Conservation (phyloP, 64 coral and sea anemone genomes). For the Anthopleura sola region DNA sequence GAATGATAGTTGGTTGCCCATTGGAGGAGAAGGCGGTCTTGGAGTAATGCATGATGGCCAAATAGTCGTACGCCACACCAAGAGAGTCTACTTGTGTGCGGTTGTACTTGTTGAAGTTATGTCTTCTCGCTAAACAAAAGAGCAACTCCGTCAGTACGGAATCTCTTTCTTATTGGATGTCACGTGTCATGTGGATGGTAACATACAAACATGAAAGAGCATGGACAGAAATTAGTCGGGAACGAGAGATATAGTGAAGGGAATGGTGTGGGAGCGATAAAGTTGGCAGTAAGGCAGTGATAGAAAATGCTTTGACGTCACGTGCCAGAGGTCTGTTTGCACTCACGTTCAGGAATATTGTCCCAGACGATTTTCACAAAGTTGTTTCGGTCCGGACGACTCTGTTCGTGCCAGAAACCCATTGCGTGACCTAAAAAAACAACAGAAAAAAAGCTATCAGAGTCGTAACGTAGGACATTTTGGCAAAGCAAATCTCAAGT, state of each 20-base stretch:
- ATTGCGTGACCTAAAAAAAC: slow-evolving; percentile 72
- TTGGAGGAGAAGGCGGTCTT: slow-evolving; percentile 58
- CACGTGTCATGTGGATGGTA: too few relatives aligned
- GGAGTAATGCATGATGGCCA: slow-evolving; percentile 90
- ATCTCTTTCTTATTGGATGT: not conserved
- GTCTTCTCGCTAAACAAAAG: slow-evolving; percentile 29
- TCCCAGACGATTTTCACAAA: slow-evolving; percentile 74
- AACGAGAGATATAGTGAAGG: not conserved
- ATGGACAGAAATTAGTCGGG: too few relatives aligned
- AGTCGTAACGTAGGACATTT: not conserved
- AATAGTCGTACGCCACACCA: slow-evolving; percentile 69
- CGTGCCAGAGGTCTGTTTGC: too few relatives aligned
- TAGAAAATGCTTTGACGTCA: too few relatives aligned
- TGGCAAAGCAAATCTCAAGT: too few relatives aligned
- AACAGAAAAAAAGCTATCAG: not conserved
- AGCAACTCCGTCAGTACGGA: not conserved
- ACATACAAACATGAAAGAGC: too few relatives aligned
- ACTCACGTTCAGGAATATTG: slow-evolving; percentile 78
- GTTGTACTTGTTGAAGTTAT: slow-evolving; percentile 91
- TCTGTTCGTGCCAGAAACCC: slow-evolving; percentile 92
- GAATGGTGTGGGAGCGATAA: not conserved
- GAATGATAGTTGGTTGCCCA: slow-evolving; percentile 71
- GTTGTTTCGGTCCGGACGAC: slow-evolving; percentile 72
- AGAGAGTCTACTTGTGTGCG: slow-evolving; percentile 67
- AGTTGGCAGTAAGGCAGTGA: too few relatives aligned